phyloP scores from a whole-genome alignment of 2,888 invertebrate genomes.

The Gari tellinella region DNA sequence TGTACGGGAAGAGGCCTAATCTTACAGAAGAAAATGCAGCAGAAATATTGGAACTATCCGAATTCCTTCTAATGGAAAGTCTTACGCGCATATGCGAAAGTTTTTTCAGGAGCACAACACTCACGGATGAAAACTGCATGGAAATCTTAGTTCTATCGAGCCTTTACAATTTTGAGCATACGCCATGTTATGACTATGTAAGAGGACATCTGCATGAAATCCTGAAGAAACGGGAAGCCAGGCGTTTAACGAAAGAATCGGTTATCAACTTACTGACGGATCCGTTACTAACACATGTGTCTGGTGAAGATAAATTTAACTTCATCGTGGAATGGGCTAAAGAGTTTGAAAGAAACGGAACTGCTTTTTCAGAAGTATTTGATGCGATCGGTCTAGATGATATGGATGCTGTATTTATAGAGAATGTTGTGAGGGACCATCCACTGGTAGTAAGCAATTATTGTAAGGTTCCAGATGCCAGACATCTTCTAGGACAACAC shows the following conservation, averaged over 20 bases:
- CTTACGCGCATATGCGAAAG: slow-evolving; percentile 30
- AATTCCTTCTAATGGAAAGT: slow-evolving; percentile 37
- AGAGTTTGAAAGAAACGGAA: not conserved
- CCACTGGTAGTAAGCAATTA: not conserved
- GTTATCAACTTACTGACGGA: slow-evolving; percentile 23
- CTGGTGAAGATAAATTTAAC: slow-evolving; percentile 4
- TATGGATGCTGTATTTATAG: not conserved
- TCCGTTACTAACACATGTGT: slow-evolving; percentile 7
- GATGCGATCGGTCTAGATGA: slow-evolving; percentile 9
- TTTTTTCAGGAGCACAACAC: slow-evolving; percentile 6
- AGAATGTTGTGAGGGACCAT: slow-evolving; percentile 7
- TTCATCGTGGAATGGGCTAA: slow-evolving; percentile 27
- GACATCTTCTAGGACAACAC: no score
- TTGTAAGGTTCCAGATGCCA: not conserved
- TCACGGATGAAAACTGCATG: slow-evolving; percentile 23
- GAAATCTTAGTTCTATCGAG: slow-evolving; percentile 20
- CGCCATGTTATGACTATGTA: slow-evolving; percentile 12
- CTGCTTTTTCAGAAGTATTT: not conserved
- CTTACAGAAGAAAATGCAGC: slow-evolving; percentile 22
- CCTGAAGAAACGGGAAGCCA: not conserved
- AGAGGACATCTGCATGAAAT: slow-evolving; percentile 15
- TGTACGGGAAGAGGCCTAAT: slow-evolving; percentile 42
- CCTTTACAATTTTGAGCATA: slow-evolving; percentile 19
- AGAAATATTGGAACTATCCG: slow-evolving; percentile 25
- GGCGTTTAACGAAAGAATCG: slow-evolving; percentile 23